These are phyloP conservation scores for Steinernema carpocapsae DNA, from an alignment of 2,888 invertebrate genomes.

Conservation along the genomic window DNA sequence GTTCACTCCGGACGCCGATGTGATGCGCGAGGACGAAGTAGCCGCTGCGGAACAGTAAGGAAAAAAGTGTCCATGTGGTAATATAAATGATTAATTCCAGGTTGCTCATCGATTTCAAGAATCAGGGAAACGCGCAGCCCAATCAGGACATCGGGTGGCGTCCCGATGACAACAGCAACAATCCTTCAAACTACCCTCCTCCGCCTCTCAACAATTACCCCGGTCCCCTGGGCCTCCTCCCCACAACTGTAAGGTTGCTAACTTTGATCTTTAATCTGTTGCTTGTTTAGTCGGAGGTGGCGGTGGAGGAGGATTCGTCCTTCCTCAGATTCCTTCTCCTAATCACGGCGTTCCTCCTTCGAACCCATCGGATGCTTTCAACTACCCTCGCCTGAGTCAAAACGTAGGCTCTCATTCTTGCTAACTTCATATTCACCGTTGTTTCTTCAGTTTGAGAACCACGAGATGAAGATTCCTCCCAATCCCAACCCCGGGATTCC, in stretches of 20 bases:
- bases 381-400: conserved; percentile 29
- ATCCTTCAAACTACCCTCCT: conserved; percentile 19
- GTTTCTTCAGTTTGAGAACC: background rate
- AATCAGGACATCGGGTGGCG: conserved; percentile 6
- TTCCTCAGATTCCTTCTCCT: conserved; percentile 18
- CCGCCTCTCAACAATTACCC: conserved; percentile 30
- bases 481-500: conserved; percentile 15
- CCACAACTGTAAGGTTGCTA: conserved; percentile 12
- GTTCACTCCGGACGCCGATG: conserved; percentile 90
- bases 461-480: background rate
- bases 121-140: background rate
- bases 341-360: conserved; percentile 14
- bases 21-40: conserved; percentile 68
- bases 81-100: no score
- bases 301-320: background rate
- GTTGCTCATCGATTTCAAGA: conserved; percentile 67
- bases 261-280: no score
- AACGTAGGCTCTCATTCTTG: background rate
- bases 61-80: no score
- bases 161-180: conserved; percentile 17
- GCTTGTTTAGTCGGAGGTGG: background rate
- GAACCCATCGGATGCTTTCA: conserved; percentile 2
- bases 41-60: conserved; percentile 66
- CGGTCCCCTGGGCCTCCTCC: conserved; percentile 34
- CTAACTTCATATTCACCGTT: conserved; percentile 6